phyloP scores from a whole-genome alignment of 1,140 invertebrate species.

The Bombus affinis region DNA sequence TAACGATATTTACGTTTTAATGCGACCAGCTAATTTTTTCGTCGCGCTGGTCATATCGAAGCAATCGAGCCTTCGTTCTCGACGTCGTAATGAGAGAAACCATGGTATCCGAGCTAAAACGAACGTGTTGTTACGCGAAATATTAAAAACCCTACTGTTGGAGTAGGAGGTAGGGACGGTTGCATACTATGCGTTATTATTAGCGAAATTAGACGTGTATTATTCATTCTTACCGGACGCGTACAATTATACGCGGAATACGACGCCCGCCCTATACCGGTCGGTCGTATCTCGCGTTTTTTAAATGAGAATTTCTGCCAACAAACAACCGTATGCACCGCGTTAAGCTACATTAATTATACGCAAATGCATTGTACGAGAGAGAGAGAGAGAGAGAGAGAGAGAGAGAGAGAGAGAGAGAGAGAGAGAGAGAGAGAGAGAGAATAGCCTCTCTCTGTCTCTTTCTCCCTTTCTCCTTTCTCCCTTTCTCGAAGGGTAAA shows the following conservation, averaged over 20 bases:
- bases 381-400: not conserved
- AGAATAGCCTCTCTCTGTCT: no score
- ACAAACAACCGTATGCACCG: conserved; percentile 31
- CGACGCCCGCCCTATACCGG: not conserved
- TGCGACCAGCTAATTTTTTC: not conserved
- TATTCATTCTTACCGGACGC: conserved; percentile 41
- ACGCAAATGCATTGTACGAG: not conserved
- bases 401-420: not conserved
- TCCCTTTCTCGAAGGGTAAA: not conserved
- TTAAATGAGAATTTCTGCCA: conserved; percentile 48
- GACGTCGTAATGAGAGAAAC: not conserved
- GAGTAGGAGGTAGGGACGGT: not conserved
- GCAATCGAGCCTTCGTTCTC: not conserved
- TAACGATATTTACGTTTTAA: not conserved
- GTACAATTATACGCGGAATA: conserved; percentile 38
- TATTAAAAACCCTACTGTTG: not conserved
- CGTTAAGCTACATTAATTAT: conserved; percentile 49
- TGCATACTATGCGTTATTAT: conserved; percentile 31
- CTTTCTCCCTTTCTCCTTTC: not conserved
- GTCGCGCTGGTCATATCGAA: not conserved
- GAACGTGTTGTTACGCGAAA: conserved; percentile 21
- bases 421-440: not conserved
- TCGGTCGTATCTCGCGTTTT: conserved; percentile 27
- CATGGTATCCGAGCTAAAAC: not conserved
- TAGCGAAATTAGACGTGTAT: conserved; percentile 49